phyloP scores from a whole-genome alignment of 2,797 vertebrate species.

The Erithacus rubecula region DNA sequence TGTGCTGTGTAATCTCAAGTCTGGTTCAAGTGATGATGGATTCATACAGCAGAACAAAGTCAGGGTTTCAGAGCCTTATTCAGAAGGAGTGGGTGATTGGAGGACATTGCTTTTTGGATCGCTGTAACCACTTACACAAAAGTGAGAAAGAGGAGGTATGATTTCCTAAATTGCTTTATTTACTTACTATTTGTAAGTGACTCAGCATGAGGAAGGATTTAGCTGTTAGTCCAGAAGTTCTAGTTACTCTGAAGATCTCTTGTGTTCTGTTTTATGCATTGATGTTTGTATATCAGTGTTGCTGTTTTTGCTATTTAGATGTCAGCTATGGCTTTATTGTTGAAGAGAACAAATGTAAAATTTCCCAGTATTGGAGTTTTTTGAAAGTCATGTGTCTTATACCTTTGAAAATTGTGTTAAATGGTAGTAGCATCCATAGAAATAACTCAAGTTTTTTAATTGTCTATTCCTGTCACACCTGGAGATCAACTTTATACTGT shows the following conservation, averaged over 20 bases:
- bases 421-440: neutral
- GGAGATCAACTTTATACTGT: neutral
- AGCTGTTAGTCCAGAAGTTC: neutral
- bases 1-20: conserved; percentile 85
- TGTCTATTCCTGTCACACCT: neutral
- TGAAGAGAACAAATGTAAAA: neutral
- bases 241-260: neutral
- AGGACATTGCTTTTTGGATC: conserved; percentile 85
- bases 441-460: neutral
- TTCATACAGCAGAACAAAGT: conserved; percentile 81
- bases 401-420: neutral
- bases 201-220: neutral
- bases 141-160: conserved; percentile 86
- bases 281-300: neutral
- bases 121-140: conserved; percentile 84
- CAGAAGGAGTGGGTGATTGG: conserved; percentile 89
- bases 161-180: neutral
- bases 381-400: neutral
- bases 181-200: neutral
- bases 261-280: neutral
- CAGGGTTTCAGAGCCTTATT: conserved; percentile 87
- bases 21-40: conserved; percentile 91
- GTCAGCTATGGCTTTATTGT: neutral
- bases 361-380: neutral
- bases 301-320: neutral